Evolutionary conservation across 2,888 invertebrate genomes (phyloP).

Genomic region (Pollenia angustigena): DNA sequence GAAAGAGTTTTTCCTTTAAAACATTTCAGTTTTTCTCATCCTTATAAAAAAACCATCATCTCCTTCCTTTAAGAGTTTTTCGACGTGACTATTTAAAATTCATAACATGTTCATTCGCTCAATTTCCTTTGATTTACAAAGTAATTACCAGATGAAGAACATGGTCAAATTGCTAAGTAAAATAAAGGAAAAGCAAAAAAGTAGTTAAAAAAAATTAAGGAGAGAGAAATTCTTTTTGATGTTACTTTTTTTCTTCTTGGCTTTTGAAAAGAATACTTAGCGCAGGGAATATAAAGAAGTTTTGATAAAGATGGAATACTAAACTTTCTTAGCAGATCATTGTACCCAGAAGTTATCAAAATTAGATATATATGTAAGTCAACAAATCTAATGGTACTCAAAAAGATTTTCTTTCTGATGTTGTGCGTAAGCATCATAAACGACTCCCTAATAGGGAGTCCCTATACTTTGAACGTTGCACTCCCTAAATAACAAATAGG

Average conservation of each 20-base stretch:
- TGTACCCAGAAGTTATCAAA: no score
- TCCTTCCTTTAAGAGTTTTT: neutral
- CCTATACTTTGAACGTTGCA: no score
- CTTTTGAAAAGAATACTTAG: no score
- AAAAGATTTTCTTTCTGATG: no score
- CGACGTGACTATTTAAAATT: constrained; percentile 77
- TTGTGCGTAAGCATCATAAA: no score
- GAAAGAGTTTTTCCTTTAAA: constrained; percentile 19
- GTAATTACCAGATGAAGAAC: constrained; percentile 77
- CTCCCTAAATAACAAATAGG: no score
- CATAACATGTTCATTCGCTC: constrained; percentile 80
- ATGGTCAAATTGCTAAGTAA: constrained; percentile 11
- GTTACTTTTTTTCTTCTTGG: no score
- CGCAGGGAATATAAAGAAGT: no score
- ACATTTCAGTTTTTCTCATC: neutral
- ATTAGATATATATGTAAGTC: no score
- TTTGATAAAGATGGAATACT: neutral
- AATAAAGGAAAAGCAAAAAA: neutral
- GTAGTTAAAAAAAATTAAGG: neutral
- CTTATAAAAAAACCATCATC: neutral
- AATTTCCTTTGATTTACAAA: constrained; percentile 81
- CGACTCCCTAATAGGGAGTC: no score
- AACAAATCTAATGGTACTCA: no score
- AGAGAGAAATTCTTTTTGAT: neutral
- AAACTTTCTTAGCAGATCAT: neutral